Evolutionary conservation across 2,797 vertebrate genomes (phyloP).

Genomic region (Sphenodon punctatus): DNA sequence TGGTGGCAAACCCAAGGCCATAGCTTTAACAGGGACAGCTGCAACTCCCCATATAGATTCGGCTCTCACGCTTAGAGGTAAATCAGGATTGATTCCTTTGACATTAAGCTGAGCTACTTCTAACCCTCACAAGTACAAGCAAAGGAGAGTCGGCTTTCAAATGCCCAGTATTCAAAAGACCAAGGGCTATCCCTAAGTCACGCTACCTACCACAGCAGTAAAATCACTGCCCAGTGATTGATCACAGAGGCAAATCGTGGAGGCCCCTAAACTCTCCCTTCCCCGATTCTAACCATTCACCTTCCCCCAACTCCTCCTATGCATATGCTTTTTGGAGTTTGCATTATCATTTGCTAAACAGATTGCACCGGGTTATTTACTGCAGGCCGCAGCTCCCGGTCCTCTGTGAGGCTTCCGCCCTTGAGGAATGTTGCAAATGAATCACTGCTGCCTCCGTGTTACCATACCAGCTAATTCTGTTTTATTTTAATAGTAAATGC

Average conservation of each 20-base stretch:
- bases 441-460: not conserved
- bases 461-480: not conserved
- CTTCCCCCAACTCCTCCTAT: not conserved
- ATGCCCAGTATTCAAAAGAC: not conserved
- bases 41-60: not conserved
- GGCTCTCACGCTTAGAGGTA: not conserved
- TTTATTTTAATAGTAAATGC: not conserved
- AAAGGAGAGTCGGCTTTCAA: not conserved
- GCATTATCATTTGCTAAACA: not conserved
- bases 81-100: not conserved
- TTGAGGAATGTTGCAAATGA: not conserved
- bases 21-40: not conserved
- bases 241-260: not conserved
- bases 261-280: not conserved
- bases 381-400: not conserved
- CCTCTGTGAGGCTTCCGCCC: not conserved
- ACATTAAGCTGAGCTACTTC: not conserved
- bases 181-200: not conserved
- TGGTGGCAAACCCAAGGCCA: not conserved
- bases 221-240: not conserved
- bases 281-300: not conserved
- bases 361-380: not conserved
- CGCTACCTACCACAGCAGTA: not conserved
- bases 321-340: not conserved
- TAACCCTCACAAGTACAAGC: not conserved